Evolutionary conservation across 2,888 invertebrate species (phyloP), one percentile per base, ranked within the genome.

Genomic region (Parnassius apollo): DNA sequence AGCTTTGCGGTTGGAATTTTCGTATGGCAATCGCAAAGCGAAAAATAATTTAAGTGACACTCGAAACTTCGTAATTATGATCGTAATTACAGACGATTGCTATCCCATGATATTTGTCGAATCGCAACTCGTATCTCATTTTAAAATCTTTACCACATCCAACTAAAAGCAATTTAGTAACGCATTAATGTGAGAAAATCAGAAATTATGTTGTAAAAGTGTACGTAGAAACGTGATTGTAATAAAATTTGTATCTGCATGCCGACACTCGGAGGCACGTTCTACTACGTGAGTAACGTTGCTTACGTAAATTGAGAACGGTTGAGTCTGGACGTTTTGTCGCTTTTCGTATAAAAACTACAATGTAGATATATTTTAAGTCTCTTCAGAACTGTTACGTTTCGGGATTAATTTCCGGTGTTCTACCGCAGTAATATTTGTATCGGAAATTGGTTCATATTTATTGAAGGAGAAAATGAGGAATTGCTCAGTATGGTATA

Each of bases 121-220:
- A 46, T 46, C 12, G 45, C 2, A 55, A 59, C 52, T 58, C 48
- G 48, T 58, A 58, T 58, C 58, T 51, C 10, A 50, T 58, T 51
- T 35, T 42, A 44, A 44, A 51, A 58, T 58, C 50, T 51, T 58
- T 44, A 58, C 51, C 58, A 51, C 58, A 68, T 62, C 57, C 50
- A 60, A 57, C 45, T 53, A 13, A 18, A 56, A 25, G 51, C 56
- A 56, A 67, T 68, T 66, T 63, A 54, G 66, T 62, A 69, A 69
- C 61, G 57, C 51, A 49, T 42, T 64, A 68, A 69, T 70, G 72
- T 72, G 74, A 71, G 73, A 75, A 75, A 69, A 70, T 66, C 66
- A 66, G 59, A 66, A 69, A 69, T 68, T 68, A 68, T 68, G 63
- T 69, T 64, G 69, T 68, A 67, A 70, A 71, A 65, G 62, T 64